phyloP scores from a whole-genome alignment of 2,888 invertebrate species.

The Norana najaformis region DNA sequence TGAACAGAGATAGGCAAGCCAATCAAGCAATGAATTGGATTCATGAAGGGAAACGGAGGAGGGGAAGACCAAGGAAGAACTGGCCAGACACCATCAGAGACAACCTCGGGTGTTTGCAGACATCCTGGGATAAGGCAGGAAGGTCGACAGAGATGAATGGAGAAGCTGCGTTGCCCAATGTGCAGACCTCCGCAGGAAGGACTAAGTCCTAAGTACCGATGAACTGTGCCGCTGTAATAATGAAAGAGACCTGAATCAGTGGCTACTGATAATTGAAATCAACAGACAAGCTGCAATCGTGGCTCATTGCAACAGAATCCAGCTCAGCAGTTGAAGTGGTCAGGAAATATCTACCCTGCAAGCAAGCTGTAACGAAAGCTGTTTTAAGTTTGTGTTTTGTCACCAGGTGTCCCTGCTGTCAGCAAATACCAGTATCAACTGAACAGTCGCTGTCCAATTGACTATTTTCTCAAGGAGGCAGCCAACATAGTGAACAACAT shows the following conservation, averaged over 20 bases:
- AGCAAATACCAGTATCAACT: constrained; percentile 42
- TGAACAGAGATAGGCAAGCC: too few relatives aligned
- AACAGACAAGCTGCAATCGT: neutral
- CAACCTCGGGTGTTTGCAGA: too few relatives aligned
- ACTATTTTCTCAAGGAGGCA: constrained; percentile 64
- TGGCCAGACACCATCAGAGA: too few relatives aligned
- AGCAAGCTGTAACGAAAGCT: neutral
- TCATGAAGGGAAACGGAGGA: too few relatives aligned
- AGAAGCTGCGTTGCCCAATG: too few relatives aligned
- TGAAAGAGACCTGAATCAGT: neutral
- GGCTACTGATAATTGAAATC: neutral
- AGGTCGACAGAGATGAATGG: too few relatives aligned
- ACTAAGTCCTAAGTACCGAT: too few relatives aligned
- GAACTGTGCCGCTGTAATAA: neutral
- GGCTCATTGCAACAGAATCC: neutral
- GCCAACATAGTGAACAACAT: constrained; percentile 64
- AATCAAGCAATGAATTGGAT: too few relatives aligned
- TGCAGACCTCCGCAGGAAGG: too few relatives aligned
- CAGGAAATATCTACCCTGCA: neutral
- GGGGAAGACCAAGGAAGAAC: too few relatives aligned
- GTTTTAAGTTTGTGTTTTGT: neutral
- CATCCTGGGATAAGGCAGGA: too few relatives aligned
- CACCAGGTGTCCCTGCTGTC: constrained; percentile 33
- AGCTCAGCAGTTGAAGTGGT: too few relatives aligned
- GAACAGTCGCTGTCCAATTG: constrained; percentile 61